These are phyloP conservation scores for Caenorhabditis zanzibari DNA, from an alignment of 2,888 invertebrate species.

Conservation along the genomic window DNA sequence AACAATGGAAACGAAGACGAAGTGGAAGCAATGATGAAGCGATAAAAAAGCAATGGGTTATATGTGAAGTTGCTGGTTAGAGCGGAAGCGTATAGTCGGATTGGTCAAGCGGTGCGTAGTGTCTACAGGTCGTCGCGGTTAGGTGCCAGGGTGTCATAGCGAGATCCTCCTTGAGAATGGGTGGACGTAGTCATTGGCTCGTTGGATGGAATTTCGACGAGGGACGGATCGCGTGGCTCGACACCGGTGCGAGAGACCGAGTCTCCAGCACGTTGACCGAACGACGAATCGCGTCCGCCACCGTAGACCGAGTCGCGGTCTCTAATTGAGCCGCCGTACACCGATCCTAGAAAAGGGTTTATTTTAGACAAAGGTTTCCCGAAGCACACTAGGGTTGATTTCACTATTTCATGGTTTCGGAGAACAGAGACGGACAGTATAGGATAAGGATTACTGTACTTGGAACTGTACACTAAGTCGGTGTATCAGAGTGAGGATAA, in stretches of 20 bases:
- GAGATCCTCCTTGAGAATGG: conserved; percentile 69
- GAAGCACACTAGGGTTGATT: conserved; percentile 49
- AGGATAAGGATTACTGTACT: conserved; percentile 24
- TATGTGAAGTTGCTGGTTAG: conserved; percentile 59
- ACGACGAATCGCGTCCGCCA: conserved; percentile 67
- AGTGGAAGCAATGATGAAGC: conserved; percentile 21
- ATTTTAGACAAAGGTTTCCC: conserved; percentile 19
- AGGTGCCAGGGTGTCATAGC: conserved; percentile 70
- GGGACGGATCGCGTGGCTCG: conserved; percentile 66
- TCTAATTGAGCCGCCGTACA: conserved; percentile 72
- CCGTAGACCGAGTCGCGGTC: conserved; percentile 72
- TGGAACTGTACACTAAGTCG: conserved; percentile 34
- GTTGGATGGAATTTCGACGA: conserved; percentile 73
- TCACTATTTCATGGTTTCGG: conserved; percentile 14
- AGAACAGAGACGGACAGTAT: conserved; percentile 53
- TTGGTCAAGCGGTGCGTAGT: conserved; percentile 21
- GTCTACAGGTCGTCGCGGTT: conserved; percentile 71
- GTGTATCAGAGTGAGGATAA: conserved; percentile 41
- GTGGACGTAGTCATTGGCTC: conserved; percentile 64
- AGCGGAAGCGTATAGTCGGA: conserved; percentile 45
- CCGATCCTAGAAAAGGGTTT: conserved; percentile 67
- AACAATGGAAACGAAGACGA: conserved; percentile 22
- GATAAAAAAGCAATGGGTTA: conserved; percentile 36
- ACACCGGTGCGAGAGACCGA: conserved; percentile 52
- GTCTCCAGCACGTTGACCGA: conserved; percentile 59